Percentiles rank a stretch among this genome's conserved stretches.
These are phyloP conservation scores for Petrolisthes manimaculis DNA, from an alignment of 2,888 invertebrate genomes.

Conservation along the genomic window DNA sequence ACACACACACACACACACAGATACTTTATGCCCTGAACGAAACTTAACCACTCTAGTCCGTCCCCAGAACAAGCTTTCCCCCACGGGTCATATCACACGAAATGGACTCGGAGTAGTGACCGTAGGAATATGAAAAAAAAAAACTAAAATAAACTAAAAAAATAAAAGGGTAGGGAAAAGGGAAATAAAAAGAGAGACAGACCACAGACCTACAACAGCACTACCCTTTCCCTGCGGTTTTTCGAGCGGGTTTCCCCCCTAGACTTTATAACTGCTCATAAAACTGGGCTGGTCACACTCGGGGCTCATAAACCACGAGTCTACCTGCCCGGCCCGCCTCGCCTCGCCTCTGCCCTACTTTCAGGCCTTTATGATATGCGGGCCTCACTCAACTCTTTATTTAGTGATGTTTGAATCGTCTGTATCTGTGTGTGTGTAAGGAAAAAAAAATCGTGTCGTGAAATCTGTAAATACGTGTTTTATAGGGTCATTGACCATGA, in stretches of 20 bases:
- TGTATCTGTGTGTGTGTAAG: no score
- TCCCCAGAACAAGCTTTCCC: slow-evolving; percentile 4
- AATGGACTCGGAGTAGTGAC: slow-evolving; percentile 33
- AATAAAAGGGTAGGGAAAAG: not conserved
- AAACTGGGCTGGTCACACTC: slow-evolving; percentile 27
- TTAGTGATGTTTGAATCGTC: no score
- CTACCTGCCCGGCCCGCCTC: slow-evolving; percentile 30
- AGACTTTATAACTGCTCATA: slow-evolving; percentile 48
- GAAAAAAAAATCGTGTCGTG: no score
- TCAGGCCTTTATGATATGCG: not conserved
- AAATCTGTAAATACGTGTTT: no score
- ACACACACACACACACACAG: no score
- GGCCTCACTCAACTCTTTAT: no score
- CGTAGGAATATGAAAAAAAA: slow-evolving; percentile 35
- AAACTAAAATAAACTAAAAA: no score
- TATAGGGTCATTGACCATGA: no score
- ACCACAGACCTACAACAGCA: slow-evolving; percentile 1
- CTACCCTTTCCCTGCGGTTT: slow-evolving; percentile 50
- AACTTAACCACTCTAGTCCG: not conserved
- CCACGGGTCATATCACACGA: slow-evolving; percentile 24
- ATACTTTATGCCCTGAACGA: slow-evolving; percentile 44
- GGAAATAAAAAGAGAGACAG: not conserved
- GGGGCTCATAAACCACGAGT: slow-evolving; percentile 33
- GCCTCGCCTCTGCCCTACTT: not conserved
- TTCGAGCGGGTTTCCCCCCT: slow-evolving; percentile 37